Evolutionary conservation across 2,113 vertebrate species (phyloP).

Genomic region (Microcebus griseorufus): DNA sequence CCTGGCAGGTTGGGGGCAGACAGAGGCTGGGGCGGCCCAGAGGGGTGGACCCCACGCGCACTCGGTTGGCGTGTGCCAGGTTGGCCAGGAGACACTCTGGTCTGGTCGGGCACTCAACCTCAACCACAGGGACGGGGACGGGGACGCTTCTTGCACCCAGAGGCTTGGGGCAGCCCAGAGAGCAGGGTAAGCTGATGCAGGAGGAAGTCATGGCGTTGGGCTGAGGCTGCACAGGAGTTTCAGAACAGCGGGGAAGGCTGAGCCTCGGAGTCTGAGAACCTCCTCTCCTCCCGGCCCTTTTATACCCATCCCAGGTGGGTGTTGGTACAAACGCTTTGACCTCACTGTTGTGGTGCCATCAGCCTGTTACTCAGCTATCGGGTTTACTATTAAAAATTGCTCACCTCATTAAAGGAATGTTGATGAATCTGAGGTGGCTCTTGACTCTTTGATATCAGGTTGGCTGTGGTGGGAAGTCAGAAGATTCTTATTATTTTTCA

Average conservation of each 20-base stretch:
- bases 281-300: not conserved
- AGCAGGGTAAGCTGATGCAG: not conserved
- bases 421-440: not conserved
- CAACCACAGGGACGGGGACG: not conserved
- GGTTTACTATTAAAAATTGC: not conserved
- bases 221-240: not conserved
- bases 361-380: conserved; percentile 49
- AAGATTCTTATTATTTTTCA: conserved; percentile 1
- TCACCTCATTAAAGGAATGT: not conserved
- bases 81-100: not conserved
- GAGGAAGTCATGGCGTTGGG: conserved; percentile 45
- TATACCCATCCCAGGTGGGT: conserved; percentile 16
- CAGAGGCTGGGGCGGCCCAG: conserved; percentile 23
- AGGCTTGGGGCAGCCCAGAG: not conserved
- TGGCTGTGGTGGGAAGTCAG: not conserved
- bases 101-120: not conserved
- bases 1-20: not conserved
- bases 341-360: not conserved
- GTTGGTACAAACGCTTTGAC: conserved; percentile 18
- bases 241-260: not conserved
- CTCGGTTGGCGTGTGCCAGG: not conserved
- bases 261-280: not conserved
- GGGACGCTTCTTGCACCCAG: not conserved
- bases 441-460: conserved; percentile 11
- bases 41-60: not conserved